phyloP scores from a whole-genome alignment of 2,797 vertebrate species.

The Kryptopterus vitreolus region DNA sequence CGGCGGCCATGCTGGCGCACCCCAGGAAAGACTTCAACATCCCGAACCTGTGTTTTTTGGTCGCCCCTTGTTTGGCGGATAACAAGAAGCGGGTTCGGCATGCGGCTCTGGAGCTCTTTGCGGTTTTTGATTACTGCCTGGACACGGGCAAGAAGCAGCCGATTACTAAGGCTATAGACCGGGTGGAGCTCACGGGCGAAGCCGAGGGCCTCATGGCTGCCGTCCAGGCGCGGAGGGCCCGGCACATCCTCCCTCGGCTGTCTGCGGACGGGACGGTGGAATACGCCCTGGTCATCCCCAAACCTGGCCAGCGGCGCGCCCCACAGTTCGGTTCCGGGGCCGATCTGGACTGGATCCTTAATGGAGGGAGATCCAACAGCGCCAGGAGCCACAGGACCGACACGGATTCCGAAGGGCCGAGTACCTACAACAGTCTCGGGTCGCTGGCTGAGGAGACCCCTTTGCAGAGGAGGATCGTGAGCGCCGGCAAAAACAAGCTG shows the following conservation, averaged over 20 bases:
- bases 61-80: slow-evolving; percentile 83
- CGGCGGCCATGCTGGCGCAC: slow-evolving; percentile 79
- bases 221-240: slow-evolving; percentile 83
- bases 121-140: slow-evolving; percentile 77
- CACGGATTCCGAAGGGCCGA: slow-evolving; percentile 60
- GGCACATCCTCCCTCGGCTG: slow-evolving; percentile 78
- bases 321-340: slow-evolving; percentile 71
- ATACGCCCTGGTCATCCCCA: slow-evolving; percentile 78
- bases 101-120: slow-evolving; percentile 84
- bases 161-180: slow-evolving; percentile 82
- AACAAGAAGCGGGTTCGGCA: slow-evolving; percentile 83
- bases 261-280: slow-evolving; percentile 78
- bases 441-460: slow-evolving; percentile 60
- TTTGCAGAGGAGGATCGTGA: slow-evolving; percentile 81
- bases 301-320: slow-evolving; percentile 66
- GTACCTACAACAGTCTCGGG: slow-evolving; percentile 68
- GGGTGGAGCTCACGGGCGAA: slow-evolving; percentile 78
- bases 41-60: slow-evolving; percentile 75
- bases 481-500: slow-evolving; percentile 88
- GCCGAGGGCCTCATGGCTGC: slow-evolving; percentile 82
- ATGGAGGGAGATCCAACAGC: slow-evolving; percentile 77
- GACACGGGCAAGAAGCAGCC: slow-evolving; percentile 76
- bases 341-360: slow-evolving; percentile 86
- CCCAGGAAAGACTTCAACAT: slow-evolving; percentile 82
- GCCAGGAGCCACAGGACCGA: slow-evolving; percentile 74